Conservation (phyloP, 1,140 invertebrate species). For the Conopomorpha cramerella region DNA sequence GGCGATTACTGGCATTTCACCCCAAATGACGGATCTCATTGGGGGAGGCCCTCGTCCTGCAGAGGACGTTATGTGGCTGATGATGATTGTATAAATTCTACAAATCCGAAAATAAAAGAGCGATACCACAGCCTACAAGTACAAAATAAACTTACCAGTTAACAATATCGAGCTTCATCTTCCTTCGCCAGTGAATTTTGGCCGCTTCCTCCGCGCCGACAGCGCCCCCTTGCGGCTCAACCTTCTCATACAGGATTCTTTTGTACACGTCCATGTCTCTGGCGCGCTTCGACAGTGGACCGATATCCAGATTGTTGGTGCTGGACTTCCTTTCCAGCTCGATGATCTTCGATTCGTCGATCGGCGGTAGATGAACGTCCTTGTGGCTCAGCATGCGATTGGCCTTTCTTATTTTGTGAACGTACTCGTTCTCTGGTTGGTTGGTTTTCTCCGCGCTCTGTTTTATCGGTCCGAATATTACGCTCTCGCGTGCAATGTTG, state of each 20-base stretch:
- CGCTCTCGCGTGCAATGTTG: slow-evolving; percentile 41
- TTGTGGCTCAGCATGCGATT: slow-evolving; percentile 16
- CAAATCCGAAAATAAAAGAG: no score
- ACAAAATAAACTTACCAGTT: background rate
- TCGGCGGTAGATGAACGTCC: slow-evolving; percentile 25
- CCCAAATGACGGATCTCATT: no score
- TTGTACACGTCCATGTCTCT: slow-evolving; percentile 33
- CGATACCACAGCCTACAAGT: no score
- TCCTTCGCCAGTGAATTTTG: slow-evolving; percentile 30
- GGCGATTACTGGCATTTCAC: no score
- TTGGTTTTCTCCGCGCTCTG: slow-evolving; percentile 15
- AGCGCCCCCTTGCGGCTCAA: slow-evolving; percentile 19
- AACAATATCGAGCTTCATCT: slow-evolving; percentile 28
- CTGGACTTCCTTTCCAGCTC: slow-evolving; percentile 18
- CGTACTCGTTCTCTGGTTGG: slow-evolving; percentile 21
- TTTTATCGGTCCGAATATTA: slow-evolving; percentile 26
- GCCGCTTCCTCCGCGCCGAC: slow-evolving; percentile 11
- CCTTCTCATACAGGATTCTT: slow-evolving; percentile 35
- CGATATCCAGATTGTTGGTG: slow-evolving; percentile 16
- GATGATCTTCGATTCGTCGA: slow-evolving; percentile 31
- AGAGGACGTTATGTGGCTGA: no score
- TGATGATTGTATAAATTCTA: no score
- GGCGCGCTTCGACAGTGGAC: slow-evolving; percentile 15
- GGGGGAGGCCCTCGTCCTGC: no score
- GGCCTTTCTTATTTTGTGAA: slow-evolving; percentile 43